Conservation (phyloP, 2,888 invertebrate genomes). For the Idaea aversata region DNA sequence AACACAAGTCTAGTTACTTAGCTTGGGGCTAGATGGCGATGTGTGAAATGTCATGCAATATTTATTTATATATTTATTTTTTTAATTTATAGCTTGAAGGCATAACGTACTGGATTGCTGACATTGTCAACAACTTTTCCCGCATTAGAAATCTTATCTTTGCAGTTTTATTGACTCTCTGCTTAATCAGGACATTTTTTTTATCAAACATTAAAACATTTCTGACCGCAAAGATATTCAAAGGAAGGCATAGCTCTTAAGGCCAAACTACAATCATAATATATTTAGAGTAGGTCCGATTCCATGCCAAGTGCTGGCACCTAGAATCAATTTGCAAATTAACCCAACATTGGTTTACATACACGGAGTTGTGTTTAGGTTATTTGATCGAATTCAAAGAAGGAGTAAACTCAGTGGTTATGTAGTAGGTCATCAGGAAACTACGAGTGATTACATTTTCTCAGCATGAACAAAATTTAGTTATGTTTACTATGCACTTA, state of each 20-base stretch:
- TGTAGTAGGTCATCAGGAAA: not conserved
- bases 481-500: no score
- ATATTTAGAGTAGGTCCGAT: constrained; percentile 15
- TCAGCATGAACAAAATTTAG: no score
- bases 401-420: not conserved
- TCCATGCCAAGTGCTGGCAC: constrained; percentile 40
- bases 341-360: constrained; percentile 29
- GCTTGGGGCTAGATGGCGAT: no score
- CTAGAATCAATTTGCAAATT: constrained; percentile 51
- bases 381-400: not conserved
- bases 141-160: no score
- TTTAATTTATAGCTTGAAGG: no score
- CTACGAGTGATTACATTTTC: not conserved
- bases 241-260: not conserved
- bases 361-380: not conserved
- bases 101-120: no score
- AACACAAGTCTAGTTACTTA: no score
- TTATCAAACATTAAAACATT: not conserved
- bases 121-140: no score
- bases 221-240: not conserved
- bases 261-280: not conserved
- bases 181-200: not conserved
- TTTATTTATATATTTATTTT: no score
- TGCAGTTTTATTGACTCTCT: not conserved
- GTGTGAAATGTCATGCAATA: no score